A percentile compares a stretch with the other conserved stretches of the same genome.
Conservation (phyloP, 1,140 invertebrate species). For the Daktulosphaira vitifoliae region DNA sequence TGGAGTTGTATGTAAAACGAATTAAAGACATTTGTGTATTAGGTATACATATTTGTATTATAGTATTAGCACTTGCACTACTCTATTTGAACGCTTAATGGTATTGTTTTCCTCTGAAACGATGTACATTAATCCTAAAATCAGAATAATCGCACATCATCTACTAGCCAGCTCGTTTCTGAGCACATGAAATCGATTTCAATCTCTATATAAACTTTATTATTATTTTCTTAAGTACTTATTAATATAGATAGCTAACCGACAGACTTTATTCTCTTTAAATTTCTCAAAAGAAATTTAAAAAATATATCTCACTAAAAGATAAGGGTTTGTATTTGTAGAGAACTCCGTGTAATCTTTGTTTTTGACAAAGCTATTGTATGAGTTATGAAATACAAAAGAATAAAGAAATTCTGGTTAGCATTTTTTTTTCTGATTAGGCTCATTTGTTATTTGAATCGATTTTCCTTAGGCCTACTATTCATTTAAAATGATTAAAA, state of each 20-base stretch:
- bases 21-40: too few species aligned
- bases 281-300: background rate
- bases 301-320: slow-evolving; percentile 10
- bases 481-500: slow-evolving; percentile 4
- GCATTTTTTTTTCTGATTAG: slow-evolving; percentile 9
- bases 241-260: slow-evolving; percentile 5
- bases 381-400: slow-evolving; percentile 12
- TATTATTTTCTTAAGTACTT: background rate
- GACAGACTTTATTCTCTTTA: background rate
- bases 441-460: slow-evolving; percentile 15
- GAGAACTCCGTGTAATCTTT: slow-evolving; percentile 15
- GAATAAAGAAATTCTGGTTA: slow-evolving; percentile 21
- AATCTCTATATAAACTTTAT: too few species aligned
- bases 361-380: slow-evolving; percentile 25
- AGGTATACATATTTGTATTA: too few species aligned
- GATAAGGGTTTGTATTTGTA: slow-evolving; percentile 5
- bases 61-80: too few species aligned
- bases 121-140: too few species aligned
- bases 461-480: background rate
- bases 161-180: too few species aligned
- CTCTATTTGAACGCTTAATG: too few species aligned
- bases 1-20: too few species aligned
- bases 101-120: too few species aligned
- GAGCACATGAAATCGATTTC: too few species aligned
- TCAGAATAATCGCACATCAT: too few species aligned